Base-by-base conservation (phyloP, 2,113 vertebrate species). In the Nestor notabilis region DNA sequence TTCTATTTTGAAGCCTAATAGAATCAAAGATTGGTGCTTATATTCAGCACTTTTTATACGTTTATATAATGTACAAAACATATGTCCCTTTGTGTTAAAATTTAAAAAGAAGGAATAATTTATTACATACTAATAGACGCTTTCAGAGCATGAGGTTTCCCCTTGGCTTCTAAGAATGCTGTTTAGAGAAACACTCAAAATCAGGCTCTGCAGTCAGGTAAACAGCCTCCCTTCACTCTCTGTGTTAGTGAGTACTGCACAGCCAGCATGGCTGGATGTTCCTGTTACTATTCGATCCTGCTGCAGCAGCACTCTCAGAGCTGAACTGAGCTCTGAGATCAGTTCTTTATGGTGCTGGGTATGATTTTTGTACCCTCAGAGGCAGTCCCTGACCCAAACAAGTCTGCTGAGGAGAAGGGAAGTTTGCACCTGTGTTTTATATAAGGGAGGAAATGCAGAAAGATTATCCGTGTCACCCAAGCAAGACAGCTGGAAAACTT, bases 201-300 rank as follows among this genome's bases (percentile, higher is more conserved):
- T 8, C 56, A 71, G 74, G 20, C 41, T 68, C 43, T 83, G 47
- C 44, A 35, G 65, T 29, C 37, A 43, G 56, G 64, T 11, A 21
- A 39, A 24, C 1, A 6, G 13, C 25, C 55, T 56, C 61, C 37
- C 63, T 65, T 19, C 0, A 3, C 37, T 24, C 39, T 8, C n/a
- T 2, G 4, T 1, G 63, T 21, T 9, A 17, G 44, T 0, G 0
- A 58, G 49, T 1, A 1, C 1, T 6, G 29, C 15, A 1, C 4
- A 4, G 41, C 83, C 47, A 4, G 75, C 39, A 6, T 0, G 31
- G 46, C 52, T 17, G 47, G 33, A 10, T 2, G 17, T 10, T 17
- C 4, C 2, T 3, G 7, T 3, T 9, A 27, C 1, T 28, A 4
- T 20, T 11, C 24, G 49, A 7, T 58, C 56, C 35, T 61, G 6